Conservation (phyloP, 1,140 invertebrate genomes). For the Procambarus virginalis region DNA sequence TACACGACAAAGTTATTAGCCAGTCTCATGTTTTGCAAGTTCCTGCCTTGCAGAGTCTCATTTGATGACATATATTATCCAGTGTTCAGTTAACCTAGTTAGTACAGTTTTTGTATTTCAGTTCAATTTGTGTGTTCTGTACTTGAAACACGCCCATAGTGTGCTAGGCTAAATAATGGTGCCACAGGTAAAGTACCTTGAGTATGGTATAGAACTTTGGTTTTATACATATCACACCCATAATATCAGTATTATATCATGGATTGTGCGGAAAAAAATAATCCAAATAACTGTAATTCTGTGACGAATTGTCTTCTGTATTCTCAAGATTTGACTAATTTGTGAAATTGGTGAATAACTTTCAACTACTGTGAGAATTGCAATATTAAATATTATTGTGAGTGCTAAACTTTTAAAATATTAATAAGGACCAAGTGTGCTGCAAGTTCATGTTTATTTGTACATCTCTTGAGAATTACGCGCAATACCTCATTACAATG, state of each 20-base stretch:
- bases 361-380: too few relatives aligned
- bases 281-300: background rate
- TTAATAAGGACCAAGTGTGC: too few relatives aligned
- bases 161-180: background rate
- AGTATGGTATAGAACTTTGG: too few relatives aligned
- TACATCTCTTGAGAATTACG: too few relatives aligned
- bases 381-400: too few relatives aligned
- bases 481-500: too few relatives aligned
- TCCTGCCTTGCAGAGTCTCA: background rate
- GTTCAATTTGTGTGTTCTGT: background rate
- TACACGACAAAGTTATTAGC: background rate
- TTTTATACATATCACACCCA: background rate
- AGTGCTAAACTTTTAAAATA: too few relatives aligned
- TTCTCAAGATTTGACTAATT: background rate
- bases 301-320: background rate
- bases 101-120: background rate
- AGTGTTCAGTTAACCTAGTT: background rate
- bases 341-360: background rate
- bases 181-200: background rate
- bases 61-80: background rate
- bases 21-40: background rate
- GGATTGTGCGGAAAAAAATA: background rate
- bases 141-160: background rate
- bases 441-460: too few relatives aligned
- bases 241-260: conserved; percentile 2